Evolutionary conservation across 2,797 vertebrate genomes (phyloP), one percentile per base, ranked within the genome.

Genomic region (Sardinella longiceps): DNA sequence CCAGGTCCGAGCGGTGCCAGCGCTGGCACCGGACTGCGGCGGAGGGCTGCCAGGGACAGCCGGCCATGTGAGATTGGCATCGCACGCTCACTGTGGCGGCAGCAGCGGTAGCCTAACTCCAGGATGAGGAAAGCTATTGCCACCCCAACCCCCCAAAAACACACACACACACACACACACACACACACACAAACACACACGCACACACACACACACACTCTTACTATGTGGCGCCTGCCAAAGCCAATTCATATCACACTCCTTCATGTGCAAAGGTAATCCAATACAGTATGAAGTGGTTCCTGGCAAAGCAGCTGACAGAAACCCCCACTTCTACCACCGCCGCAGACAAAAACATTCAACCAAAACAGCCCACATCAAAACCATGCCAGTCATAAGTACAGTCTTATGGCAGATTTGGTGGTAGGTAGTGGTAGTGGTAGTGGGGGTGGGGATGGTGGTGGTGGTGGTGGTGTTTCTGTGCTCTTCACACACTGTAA

Each of bases 221-320:
- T 14, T 33, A 74, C 66, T 37, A 18, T 81, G 50, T 46, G 11
- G 25, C 37, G 45, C 51, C 28, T 85, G 88, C 89, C 90, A 92
- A 88, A 88, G 83, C 81, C 90, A 91, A 93, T 89, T 87, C 82
- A 90, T 86, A 89, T 86, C 89, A 82, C 84, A 86, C 85, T 83
- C 80, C 30, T 83, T 84, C 74, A 80, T 87, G 82, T 70, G 60
- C 84, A 77, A 74, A 81, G 87, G 84, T 89, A 92, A 93, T 87
- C 82, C 28, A 90, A 88, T 88, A 87, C 88, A 74, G 70, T 81
- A 81, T 18, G 86, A 84, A 88, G 86, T 53, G 85, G 60, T 88
- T 85, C 58, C 87, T 80, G 80, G 58, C 56, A 82, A 53, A 23
- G 46, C 45, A 3, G 20, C 66, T 39, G 33, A 39, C 37, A 84